Conservation (phyloP, 2,113 vertebrate genomes). For the Tringa solitaria region DNA sequence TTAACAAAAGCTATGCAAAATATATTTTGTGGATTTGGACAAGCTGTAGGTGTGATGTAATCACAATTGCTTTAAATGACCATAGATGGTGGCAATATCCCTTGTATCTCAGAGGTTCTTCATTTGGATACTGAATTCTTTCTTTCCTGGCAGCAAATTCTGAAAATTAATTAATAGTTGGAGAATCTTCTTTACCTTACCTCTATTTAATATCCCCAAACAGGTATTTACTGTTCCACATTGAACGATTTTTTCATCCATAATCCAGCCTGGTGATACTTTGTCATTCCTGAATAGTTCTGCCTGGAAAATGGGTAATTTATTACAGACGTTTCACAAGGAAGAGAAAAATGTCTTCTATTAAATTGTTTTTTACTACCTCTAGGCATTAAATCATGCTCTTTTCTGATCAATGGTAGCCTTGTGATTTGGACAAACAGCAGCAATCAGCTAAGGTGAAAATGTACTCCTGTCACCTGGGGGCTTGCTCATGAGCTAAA, state of each 20-base stretch:
- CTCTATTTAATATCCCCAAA: not conserved
- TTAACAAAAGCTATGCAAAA: not conserved
- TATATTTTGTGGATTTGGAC: not conserved
- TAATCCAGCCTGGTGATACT: not conserved
- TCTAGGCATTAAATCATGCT: not conserved
- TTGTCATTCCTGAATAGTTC: not conserved
- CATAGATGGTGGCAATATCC: not conserved
- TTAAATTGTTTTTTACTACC: not conserved
- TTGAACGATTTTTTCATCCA: not conserved
- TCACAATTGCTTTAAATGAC: not conserved
- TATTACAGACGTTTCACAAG: not conserved
- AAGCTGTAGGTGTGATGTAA: not conserved
- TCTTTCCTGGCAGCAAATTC: not conserved
- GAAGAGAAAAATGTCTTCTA: not conserved
- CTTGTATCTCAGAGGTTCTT: not conserved
- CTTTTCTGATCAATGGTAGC: not conserved
- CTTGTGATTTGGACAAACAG: not conserved
- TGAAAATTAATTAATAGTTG: not conserved
- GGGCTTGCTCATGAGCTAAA: not conserved
- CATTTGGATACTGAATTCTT: not conserved
- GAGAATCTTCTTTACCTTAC: not conserved
- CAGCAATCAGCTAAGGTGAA: not conserved
- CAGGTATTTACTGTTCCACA: not conserved
- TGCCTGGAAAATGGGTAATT: not conserved
- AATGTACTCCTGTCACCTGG: not conserved